Percentiles rank a stretch among this genome's conserved stretches.
These are phyloP conservation scores for Drosophila neoperkinsi DNA, from an alignment of 2,888 invertebrate genomes.

Conservation along the genomic window DNA sequence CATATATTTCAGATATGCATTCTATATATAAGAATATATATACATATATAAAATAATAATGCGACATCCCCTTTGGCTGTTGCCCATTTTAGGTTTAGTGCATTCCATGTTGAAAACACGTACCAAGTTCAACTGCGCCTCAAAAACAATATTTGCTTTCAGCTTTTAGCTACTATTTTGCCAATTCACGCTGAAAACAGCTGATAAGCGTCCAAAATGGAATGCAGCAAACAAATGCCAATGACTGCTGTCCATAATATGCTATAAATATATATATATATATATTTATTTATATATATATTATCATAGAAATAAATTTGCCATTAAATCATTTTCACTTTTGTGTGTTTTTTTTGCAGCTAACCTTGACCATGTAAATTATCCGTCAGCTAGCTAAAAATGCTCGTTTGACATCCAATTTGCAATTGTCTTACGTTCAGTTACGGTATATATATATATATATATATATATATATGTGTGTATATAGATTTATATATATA, in stretches of 20 bases:
- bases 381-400: constrained; percentile 14
- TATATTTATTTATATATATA: constrained; percentile 1
- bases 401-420: constrained; percentile 8
- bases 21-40: constrained; percentile 18
- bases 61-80: constrained; percentile 24
- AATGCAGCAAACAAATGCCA: constrained; percentile 47
- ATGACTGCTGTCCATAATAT: constrained; percentile 42
- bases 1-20: constrained; percentile 41
- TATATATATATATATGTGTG: constrained; percentile 5
- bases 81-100: constrained; percentile 41
- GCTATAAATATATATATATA: background rate
- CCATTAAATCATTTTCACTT: constrained; percentile 57
- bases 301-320: constrained; percentile 7
- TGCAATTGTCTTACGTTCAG: constrained; percentile 23
- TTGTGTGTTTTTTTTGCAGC: constrained; percentile 35
- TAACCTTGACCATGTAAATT: constrained; percentile 50
- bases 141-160: constrained; percentile 37
- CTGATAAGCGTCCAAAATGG: constrained; percentile 50
- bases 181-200: constrained; percentile 30
- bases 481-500: constrained; percentile 12
- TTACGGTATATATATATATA: constrained; percentile 20
- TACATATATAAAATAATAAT: background rate
- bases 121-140: constrained; percentile 36
- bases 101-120: constrained; percentile 57
- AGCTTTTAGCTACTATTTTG: constrained; percentile 45